Evolutionary conservation across 2,888 invertebrate genomes (phyloP).

Genomic region (Agonopterix alstromeriana): DNA sequence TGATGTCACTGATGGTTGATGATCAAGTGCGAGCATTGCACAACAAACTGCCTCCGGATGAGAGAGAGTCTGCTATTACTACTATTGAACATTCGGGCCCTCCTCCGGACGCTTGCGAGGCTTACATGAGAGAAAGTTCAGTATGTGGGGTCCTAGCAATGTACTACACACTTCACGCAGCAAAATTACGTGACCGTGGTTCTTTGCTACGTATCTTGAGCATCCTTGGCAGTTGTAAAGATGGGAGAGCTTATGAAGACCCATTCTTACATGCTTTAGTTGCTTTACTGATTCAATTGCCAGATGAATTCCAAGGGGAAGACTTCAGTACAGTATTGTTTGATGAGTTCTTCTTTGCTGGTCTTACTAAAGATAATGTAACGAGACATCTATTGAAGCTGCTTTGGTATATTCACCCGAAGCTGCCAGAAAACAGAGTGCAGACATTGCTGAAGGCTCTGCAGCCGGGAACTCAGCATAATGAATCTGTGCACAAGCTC

Average conservation of each 20-base stretch:
- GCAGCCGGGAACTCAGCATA: constrained; percentile 86
- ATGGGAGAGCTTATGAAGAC: constrained; percentile 95
- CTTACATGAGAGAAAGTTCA: constrained; percentile 92
- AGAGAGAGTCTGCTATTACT: constrained; percentile 93
- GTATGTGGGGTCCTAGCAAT: constrained; percentile 95
- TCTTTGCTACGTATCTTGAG: constrained; percentile 92
- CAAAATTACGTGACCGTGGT: constrained; percentile 86
- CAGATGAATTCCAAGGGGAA: constrained; percentile 94
- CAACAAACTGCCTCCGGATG: constrained; percentile 92
- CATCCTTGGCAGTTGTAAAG: constrained; percentile 92
- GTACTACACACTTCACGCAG: constrained; percentile 95
- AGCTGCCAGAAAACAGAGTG: constrained; percentile 86
- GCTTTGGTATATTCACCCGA: constrained; percentile 92
- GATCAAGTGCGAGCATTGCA: constrained; percentile 90
- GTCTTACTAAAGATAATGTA: constrained; percentile 92
- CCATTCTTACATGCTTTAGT: constrained; percentile 95
- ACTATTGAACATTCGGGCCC: constrained; percentile 96
- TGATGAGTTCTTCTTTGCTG: constrained; percentile 96
- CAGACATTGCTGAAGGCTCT: constrained; percentile 89
- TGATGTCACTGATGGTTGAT: constrained; percentile 95
- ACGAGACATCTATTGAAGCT: constrained; percentile 93
- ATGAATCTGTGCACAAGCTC: constrained; percentile 88
- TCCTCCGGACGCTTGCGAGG: constrained; percentile 94
- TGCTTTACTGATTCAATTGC: constrained; percentile 89
- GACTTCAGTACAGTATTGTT: constrained; percentile 97